Conservation (phyloP, 2,113 vertebrate species). For the Progne subis region DNA sequence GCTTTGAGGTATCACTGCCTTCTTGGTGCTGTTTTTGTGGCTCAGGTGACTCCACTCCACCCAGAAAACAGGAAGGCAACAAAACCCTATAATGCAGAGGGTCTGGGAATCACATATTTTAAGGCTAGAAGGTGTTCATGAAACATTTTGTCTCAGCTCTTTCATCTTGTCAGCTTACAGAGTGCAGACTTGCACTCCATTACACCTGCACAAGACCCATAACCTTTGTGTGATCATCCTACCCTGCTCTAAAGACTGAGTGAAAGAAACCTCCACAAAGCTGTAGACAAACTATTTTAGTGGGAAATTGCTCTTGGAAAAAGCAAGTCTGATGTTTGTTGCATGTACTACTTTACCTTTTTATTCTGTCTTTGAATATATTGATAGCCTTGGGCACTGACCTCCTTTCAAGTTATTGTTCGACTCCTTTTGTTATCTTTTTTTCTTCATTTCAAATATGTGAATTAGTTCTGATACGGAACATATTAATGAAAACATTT, state of each 20-base stretch:
- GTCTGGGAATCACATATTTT: not conserved
- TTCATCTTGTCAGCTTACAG: not conserved
- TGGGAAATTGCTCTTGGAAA: not conserved
- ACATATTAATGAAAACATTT: not conserved
- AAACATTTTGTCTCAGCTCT: not conserved
- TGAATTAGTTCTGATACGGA: not conserved
- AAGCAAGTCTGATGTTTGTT: not conserved
- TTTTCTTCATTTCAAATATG: not conserved
- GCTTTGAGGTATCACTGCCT: fast-evolving
- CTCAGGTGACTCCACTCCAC: not conserved
- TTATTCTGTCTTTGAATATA: not conserved
- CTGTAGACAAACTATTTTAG: not conserved
- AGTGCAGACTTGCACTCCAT: not conserved
- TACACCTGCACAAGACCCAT: not conserved
- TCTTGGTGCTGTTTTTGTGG: not conserved
- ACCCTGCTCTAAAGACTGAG: not conserved
- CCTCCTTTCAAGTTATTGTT: not conserved
- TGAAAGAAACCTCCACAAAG: not conserved
- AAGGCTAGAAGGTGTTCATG: not conserved
- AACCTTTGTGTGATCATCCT: not conserved
- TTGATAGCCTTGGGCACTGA: not conserved
- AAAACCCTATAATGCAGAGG: not conserved
- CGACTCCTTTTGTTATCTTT: not conserved
- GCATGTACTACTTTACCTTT: not conserved
- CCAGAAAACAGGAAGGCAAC: not conserved